Base-by-base conservation (phyloP, 2,888 invertebrate genomes). In the Trachelus iudaicus region DNA sequence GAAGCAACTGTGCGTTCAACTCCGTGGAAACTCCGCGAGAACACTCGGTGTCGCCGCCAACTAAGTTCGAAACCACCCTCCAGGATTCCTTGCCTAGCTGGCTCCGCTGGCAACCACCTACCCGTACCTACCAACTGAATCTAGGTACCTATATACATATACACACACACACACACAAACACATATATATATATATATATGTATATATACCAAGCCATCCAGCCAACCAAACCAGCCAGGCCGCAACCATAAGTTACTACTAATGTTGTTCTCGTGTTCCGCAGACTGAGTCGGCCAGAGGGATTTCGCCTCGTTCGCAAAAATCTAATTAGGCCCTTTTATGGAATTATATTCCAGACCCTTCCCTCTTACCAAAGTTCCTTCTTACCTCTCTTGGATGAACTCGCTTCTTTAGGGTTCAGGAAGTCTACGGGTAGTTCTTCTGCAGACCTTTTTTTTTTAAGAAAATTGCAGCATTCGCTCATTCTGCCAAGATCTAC, bases 241-340 rank as follows among this genome's bases (percentile, higher is more conserved):
- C 89, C 88, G 83, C 90, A 87, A 85, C 90, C 89, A 90, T 91
- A 90, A 91, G 88, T 90, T 90, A 89, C 89, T 86, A 86, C 88
- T 91, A 91, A 91, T 91, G 91, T 91, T 90, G 89, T 90, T 90
- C 89, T 88, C 90, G 87, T 90, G 91, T 91, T 89, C 85, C 85
- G 83, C 76, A 78, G 71, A 77, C 80, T 81, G 81, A 82, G 81
- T 83, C 81, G 79, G 76, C 81, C 78, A 71, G 37, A 73, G 81
- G 83, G 79, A 82, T 84, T 84, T 83, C 83, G 78, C 69, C 73
- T 12, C 75, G 30, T 33, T 31, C 75, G 80, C 80, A 82, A 84
- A 84, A 85, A 84, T 84, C 82, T 85, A 84, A 84, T 85, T 85
- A 84, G 73, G 73, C 68, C 78, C 79, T 78, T 80, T 82, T 76